A percentile compares a stretch with the other conserved stretches of the same genome.
phyloP scores from a whole-genome alignment of 2,888 invertebrate species.

The Zhengitettix transpicula region DNA sequence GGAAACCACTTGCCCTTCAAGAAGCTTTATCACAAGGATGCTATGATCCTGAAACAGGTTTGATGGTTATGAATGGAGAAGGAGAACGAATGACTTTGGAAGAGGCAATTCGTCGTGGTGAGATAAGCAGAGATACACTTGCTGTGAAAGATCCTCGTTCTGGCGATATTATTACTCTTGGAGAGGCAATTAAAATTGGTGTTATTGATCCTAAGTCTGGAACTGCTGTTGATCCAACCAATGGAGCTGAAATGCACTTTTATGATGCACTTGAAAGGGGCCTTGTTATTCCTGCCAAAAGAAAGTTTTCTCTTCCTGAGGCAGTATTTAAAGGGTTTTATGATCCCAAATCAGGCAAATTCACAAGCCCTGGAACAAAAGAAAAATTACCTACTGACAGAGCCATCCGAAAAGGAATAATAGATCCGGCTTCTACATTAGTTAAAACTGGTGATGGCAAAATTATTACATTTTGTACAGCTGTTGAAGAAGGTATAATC shows the following conservation, averaged over 20 bases:
- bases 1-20: slow-evolving; percentile 65
- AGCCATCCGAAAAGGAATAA: slow-evolving; percentile 67
- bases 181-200: slow-evolving; percentile 59
- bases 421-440: slow-evolving; percentile 72
- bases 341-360: slow-evolving; percentile 67
- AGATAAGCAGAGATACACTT: slow-evolving; percentile 59
- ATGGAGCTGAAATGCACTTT: slow-evolving; percentile 56
- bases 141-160: slow-evolving; percentile 66
- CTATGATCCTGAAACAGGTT: slow-evolving; percentile 58
- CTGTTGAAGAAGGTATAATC: slow-evolving; percentile 58
- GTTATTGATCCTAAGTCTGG: slow-evolving; percentile 66
- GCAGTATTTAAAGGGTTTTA: slow-evolving; percentile 86
- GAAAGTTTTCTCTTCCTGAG: slow-evolving; percentile 69
- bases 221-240: slow-evolving; percentile 57
- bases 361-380: slow-evolving; percentile 61
- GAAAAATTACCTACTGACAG: slow-evolving; percentile 65
- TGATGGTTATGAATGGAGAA: slow-evolving; percentile 43
- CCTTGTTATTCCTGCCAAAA: slow-evolving; percentile 62
- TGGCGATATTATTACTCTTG: slow-evolving; percentile 61
- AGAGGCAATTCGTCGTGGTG: slow-evolving; percentile 53
- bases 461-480: slow-evolving; percentile 66
- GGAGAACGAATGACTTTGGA: slow-evolving; percentile 51
- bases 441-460: slow-evolving; percentile 62
- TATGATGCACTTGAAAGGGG: slow-evolving; percentile 73
- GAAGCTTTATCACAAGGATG: slow-evolving; percentile 67